phyloP scores from a whole-genome alignment of 2,888 invertebrate species.

The Mythimna lalbum region DNA sequence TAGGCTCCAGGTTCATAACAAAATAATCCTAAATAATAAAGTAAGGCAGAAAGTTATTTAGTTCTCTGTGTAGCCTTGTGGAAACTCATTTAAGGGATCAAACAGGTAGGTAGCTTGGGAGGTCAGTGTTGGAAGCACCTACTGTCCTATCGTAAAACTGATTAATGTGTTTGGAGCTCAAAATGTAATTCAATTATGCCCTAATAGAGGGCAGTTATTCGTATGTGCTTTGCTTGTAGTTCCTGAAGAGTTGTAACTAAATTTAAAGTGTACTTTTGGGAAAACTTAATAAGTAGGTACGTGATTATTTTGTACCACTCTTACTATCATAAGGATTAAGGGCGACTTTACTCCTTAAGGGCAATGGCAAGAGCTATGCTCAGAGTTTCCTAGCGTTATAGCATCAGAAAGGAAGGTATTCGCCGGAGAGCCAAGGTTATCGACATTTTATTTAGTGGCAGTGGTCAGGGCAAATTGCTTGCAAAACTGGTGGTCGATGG shows the following conservation, averaged over 20 bases:
- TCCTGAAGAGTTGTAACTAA: not conserved
- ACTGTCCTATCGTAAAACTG: conserved; percentile 45
- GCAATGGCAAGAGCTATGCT: too few relatives aligned
- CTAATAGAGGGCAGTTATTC: not conserved
- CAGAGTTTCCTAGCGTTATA: too few relatives aligned
- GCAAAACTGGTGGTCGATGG: too few relatives aligned
- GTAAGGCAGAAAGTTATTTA: conserved; percentile 37
- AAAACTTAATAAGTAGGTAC: too few relatives aligned
- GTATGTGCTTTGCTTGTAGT: not conserved
- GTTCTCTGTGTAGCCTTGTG: conserved; percentile 41
- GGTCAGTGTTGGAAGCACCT: conserved; percentile 36
- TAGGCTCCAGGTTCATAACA: conserved; percentile 24
- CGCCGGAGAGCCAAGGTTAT: too few relatives aligned
- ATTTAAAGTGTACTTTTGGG: not conserved
- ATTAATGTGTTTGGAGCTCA: conserved; percentile 52
- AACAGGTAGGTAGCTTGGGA: conserved; percentile 44
- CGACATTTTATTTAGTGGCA: too few relatives aligned
- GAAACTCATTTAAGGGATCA: conserved; percentile 58
- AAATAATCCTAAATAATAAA: conserved; percentile 50
- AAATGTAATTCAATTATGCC: conserved; percentile 48
- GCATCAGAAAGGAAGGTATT: too few relatives aligned
- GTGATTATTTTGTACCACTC: too few relatives aligned
- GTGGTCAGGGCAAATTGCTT: too few relatives aligned
- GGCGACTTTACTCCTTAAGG: too few relatives aligned
- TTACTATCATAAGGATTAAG: too few relatives aligned